These are phyloP conservation scores for Proisotoma minuta DNA, from an alignment of 2,888 invertebrate species.

Conservation along the genomic window DNA sequence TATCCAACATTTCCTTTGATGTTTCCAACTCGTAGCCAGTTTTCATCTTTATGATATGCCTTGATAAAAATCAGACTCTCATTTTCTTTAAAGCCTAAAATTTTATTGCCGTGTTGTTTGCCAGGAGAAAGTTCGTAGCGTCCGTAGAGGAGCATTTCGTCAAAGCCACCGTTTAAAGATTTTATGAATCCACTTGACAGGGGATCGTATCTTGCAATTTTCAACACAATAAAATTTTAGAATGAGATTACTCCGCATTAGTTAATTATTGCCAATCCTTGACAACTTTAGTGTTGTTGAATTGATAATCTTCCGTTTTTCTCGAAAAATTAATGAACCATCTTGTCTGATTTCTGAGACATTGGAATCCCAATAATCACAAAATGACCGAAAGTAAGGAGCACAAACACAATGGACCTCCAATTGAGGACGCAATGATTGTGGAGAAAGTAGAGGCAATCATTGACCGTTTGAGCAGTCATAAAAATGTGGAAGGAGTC, in stretches of 20 bases:
- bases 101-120: constrained; percentile 22
- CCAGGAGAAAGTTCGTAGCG: constrained; percentile 25
- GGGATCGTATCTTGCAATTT: neutral
- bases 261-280: too few relatives aligned
- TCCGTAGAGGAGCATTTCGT: constrained; percentile 26
- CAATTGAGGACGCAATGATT: constrained; percentile 7
- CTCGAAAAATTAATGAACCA: too few relatives aligned
- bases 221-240: too few relatives aligned
- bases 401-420: constrained; percentile 5
- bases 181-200: too few relatives aligned
- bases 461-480: constrained; percentile 32
- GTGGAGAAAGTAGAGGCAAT: constrained; percentile 34
- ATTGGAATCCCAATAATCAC: too few relatives aligned
- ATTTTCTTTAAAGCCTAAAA: constrained; percentile 20
- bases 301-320: too few relatives aligned
- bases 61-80: constrained; percentile 27
- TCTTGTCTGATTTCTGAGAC: too few relatives aligned
- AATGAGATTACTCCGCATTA: too few relatives aligned
- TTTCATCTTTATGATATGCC: constrained; percentile 18
- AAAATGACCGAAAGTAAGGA: too few relatives aligned
- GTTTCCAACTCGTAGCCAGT: constrained; percentile 29
- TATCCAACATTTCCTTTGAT: constrained; percentile 25
- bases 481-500: constrained; percentile 36
- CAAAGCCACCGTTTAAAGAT: neutral
- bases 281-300: too few relatives aligned